These are phyloP conservation scores for Zoroaster sp. DNA, from an alignment of 53 echinoderm and acorn worm species.

Conservation along the genomic window DNA sequence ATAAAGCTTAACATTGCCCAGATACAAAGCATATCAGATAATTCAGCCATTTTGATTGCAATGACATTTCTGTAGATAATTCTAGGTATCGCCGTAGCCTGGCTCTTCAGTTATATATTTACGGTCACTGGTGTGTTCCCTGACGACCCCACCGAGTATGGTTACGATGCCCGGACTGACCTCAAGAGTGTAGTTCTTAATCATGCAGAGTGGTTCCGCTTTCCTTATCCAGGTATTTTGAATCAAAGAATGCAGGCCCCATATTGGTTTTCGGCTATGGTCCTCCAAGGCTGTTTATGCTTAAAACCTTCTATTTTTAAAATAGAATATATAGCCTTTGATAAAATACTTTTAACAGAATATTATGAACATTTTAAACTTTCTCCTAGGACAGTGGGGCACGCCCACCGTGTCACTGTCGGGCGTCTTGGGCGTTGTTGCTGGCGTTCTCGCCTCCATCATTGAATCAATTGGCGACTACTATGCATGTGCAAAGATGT, in stretches of 20 bases:
- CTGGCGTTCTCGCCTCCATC: constrained; percentile 72
- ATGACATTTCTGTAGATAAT: not conserved
- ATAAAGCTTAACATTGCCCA: not conserved
- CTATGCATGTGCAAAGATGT: too few species aligned
- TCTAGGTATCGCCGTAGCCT: constrained; percentile 2
- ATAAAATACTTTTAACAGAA: not conserved
- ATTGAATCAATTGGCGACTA: too few species aligned
- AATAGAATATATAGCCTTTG: not conserved
- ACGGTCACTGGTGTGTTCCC: constrained; percentile 95
- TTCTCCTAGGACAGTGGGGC: constrained; percentile 80
- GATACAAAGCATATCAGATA: not conserved
- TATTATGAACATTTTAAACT: not conserved
- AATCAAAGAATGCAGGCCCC: not conserved
- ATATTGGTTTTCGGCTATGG: not conserved
- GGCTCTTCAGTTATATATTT: constrained; percentile 1
- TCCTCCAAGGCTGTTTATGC: not conserved
- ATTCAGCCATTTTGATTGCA: not conserved
- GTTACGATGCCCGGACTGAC: constrained; percentile 76
- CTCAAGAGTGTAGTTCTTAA: constrained; percentile 29
- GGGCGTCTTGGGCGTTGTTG: constrained; percentile 65
- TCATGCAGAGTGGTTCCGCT: constrained; percentile 71
- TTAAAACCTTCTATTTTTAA: not conserved
- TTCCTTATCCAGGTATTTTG: constrained; percentile 83
- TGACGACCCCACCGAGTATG: constrained; percentile 69
- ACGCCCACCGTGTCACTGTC: constrained; percentile 49